Conservation (phyloP, 2,888 invertebrate species). For the Drosophila anceps region DNA sequence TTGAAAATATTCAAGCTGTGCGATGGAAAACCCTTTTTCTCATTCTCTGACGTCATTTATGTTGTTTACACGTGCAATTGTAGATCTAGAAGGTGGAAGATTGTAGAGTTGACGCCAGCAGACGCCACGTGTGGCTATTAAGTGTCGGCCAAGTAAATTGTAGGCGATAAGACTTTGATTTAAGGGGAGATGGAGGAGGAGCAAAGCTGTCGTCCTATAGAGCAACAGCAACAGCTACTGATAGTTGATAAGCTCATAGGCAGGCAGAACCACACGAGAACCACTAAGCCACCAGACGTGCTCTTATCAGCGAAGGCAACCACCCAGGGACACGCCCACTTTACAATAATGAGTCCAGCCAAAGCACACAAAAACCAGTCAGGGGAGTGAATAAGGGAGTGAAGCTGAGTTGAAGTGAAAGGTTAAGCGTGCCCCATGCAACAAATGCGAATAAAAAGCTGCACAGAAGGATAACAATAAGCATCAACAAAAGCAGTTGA, state of each 20-base stretch:
- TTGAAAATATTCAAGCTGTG: constrained; percentile 25
- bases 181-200: background rate
- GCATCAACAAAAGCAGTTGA: constrained; percentile 37
- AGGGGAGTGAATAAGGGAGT: background rate
- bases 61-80: constrained; percentile 33
- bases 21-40: constrained; percentile 20
- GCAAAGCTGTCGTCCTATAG: too few relatives aligned
- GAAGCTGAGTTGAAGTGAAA: constrained; percentile 6
- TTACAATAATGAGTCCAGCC: constrained; percentile 45
- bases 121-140: constrained; percentile 26
- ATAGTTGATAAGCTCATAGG: constrained; percentile 47
- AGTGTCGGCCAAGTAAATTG: constrained; percentile 41
- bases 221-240: constrained; percentile 34
- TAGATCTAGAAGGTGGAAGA: constrained; percentile 5
- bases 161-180: constrained; percentile 45
- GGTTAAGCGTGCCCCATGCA: constrained; percentile 48
- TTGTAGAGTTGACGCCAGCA: constrained; percentile 5
- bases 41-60: constrained; percentile 10
- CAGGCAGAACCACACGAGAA: constrained; percentile 26
- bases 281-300: constrained; percentile 56
- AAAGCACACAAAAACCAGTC: constrained; percentile 9
- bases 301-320: constrained; percentile 69
- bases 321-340: constrained; percentile 24
- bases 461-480: constrained; percentile 46
- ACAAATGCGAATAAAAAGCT: constrained; percentile 42